Conservation (phyloP, 2,113 vertebrate genomes). For the Xyrauchen texanus region DNA sequence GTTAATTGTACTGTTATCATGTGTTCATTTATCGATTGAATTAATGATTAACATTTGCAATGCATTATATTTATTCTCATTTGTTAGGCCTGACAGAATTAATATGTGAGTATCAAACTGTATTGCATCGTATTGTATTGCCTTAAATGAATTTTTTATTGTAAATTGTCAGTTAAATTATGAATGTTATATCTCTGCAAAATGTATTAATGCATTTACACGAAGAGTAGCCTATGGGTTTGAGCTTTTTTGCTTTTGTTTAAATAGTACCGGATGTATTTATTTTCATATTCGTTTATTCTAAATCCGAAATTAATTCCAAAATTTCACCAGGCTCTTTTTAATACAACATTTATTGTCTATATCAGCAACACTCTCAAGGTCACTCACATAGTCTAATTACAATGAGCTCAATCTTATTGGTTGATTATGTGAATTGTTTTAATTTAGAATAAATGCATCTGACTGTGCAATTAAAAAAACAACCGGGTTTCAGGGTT, state of each 20-base stretch:
- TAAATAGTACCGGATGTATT: too few species aligned
- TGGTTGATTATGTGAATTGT: background rate
- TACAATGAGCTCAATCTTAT: background rate
- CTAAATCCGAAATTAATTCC: too few species aligned
- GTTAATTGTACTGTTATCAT: background rate
- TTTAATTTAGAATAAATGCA: background rate
- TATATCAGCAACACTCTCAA: background rate
- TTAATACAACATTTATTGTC: background rate
- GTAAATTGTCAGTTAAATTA: background rate
- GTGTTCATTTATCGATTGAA: background rate
- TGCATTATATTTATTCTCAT: too few species aligned
- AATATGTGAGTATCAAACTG: constrained; percentile 20
- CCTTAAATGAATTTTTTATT: background rate
- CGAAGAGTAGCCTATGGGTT: background rate
- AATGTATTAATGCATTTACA: background rate
- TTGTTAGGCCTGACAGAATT: background rate
- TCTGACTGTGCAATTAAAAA: background rate
- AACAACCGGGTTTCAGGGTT: too few species aligned
- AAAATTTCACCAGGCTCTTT: too few species aligned
- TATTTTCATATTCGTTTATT: too few species aligned
- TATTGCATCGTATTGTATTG: background rate
- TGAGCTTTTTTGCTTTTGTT: too few species aligned
- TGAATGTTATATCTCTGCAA: background rate
- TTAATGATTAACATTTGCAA: background rate
- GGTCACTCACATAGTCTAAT: background rate